Percentiles rank a stretch among this genome's conserved stretches.
Evolutionary conservation across 2,797 vertebrate genomes (phyloP).

Genomic region (Anabacerthia variegaticeps): DNA sequence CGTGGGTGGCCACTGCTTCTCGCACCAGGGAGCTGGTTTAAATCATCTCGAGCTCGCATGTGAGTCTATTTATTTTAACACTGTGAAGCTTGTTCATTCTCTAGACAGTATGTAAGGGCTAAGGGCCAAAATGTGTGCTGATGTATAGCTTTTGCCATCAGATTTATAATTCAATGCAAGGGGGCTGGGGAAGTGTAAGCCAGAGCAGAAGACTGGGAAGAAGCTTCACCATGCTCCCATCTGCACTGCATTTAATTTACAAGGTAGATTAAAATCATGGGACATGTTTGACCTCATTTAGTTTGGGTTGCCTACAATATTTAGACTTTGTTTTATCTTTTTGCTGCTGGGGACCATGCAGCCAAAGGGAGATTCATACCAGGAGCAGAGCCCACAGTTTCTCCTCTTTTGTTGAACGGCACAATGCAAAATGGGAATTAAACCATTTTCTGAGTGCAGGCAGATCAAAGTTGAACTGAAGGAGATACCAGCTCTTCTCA

Average conservation of each 20-base stretch:
- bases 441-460: neutral
- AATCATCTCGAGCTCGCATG: neutral
- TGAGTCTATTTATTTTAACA: constrained; percentile 52
- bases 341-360: neutral
- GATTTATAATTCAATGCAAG: neutral
- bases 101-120: constrained; percentile 8
- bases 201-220: neutral
- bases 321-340: constrained; percentile 12
- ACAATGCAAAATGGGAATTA: neutral
- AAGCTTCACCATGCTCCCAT: neutral
- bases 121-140: constrained; percentile 21
- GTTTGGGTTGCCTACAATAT: constrained; percentile 15
- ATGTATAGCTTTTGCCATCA: neutral
- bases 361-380: neutral
- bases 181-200: neutral
- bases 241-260: neutral
- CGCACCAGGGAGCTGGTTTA: neutral
- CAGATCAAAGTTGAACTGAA: constrained; percentile 26
- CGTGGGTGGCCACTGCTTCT: neutral
- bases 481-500: constrained; percentile 48
- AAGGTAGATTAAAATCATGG: neutral
- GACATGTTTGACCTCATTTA: neutral
- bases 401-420: neutral
- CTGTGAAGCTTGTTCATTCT: constrained; percentile 31
- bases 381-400: neutral